A percentile compares a stretch with the other conserved stretches of the same genome.
Evolutionary conservation across 2,888 invertebrate genomes (phyloP).

Genomic region (Agelastica alni): DNA sequence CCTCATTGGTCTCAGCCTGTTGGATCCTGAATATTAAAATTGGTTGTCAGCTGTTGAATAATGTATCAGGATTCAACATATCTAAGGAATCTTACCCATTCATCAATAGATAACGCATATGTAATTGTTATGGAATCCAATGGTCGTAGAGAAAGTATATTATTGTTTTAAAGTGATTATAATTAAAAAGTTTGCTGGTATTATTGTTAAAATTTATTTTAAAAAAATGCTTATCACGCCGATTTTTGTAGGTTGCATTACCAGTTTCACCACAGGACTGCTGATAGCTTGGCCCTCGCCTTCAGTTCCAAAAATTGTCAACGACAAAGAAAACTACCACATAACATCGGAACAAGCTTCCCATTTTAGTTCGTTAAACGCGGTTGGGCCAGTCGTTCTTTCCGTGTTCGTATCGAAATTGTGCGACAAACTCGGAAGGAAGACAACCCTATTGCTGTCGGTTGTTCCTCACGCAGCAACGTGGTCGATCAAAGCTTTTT

Average conservation of each 20-base stretch:
- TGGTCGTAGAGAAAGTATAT: no score
- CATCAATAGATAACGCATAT: no score
- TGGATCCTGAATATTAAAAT: no score
- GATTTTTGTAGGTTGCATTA: slow-evolving; percentile 19
- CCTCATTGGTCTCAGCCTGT: no score
- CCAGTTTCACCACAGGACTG: slow-evolving; percentile 16
- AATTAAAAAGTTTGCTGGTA: no score
- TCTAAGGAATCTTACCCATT: no score
- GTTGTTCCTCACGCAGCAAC: slow-evolving; percentile 42
- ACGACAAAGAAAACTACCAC: slow-evolving; percentile 42
- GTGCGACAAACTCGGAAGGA: slow-evolving; percentile 45
- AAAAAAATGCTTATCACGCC: no score
- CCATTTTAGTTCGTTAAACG: slow-evolving; percentile 48
- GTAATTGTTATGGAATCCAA: no score
- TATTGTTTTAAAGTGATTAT: no score
- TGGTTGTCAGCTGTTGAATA: no score
- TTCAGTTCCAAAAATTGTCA: slow-evolving; percentile 46
- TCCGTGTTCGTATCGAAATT: slow-evolving; percentile 40
- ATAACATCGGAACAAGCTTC: slow-evolving; percentile 49
- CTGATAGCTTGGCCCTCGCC: slow-evolving; percentile 40
- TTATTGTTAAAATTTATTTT: no score
- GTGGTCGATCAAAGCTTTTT: slow-evolving; percentile 40
- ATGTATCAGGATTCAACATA: no score
- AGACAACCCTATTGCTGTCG: slow-evolving; percentile 41
- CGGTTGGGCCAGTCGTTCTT: slow-evolving; percentile 35